These are phyloP conservation scores for Rhinogobio ventralis DNA, from an alignment of 2,797 vertebrate species.

Conservation along the genomic window DNA sequence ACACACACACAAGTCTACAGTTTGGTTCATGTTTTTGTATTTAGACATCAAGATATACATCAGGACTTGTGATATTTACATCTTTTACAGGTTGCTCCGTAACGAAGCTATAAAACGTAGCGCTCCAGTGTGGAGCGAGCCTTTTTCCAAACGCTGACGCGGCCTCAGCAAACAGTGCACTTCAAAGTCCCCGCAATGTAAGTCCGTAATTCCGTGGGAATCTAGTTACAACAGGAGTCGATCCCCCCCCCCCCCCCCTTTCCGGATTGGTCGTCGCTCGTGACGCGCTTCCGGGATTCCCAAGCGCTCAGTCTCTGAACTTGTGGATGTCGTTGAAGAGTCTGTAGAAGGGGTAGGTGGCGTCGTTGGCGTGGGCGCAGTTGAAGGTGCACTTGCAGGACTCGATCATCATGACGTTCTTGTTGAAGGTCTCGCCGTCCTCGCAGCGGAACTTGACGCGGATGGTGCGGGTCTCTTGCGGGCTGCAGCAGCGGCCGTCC, in stretches of 20 bases:
- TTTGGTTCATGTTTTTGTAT: conserved; percentile 76
- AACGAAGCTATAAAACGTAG: conserved; percentile 88
- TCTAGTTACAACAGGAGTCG: conserved; percentile 82
- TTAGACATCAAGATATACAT: conserved; percentile 82
- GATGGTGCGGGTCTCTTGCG: conserved; percentile 93
- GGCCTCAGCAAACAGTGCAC: conserved; percentile 90
- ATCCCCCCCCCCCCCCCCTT: conserved; percentile 43
- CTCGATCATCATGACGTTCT: conserved; percentile 98
- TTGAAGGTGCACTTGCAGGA: conserved; percentile 97
- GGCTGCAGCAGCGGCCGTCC: conserved; percentile 95
- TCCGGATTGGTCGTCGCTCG: conserved; percentile 60
- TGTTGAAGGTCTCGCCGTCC: conserved; percentile 95
- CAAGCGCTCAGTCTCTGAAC: conserved; percentile 90
- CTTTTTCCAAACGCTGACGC: conserved; percentile 74
- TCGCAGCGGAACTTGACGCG: conserved; percentile 95
- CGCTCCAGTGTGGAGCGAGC: conserved; percentile 97
- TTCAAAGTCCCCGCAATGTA: conserved; percentile 81
- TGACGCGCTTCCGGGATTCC: conserved; percentile 56
- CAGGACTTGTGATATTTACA: conserved; percentile 75
- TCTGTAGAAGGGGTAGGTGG: conserved; percentile 93
- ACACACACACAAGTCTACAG: conserved; percentile 79
- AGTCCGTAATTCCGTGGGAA: conserved; percentile 84
- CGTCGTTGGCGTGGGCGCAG: conserved; percentile 89
- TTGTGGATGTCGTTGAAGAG: conserved; percentile 99
- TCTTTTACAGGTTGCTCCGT: conserved; percentile 90